Base-by-base conservation (phyloP, 1,140 invertebrate species). In the Tenebrio molitor region DNA sequence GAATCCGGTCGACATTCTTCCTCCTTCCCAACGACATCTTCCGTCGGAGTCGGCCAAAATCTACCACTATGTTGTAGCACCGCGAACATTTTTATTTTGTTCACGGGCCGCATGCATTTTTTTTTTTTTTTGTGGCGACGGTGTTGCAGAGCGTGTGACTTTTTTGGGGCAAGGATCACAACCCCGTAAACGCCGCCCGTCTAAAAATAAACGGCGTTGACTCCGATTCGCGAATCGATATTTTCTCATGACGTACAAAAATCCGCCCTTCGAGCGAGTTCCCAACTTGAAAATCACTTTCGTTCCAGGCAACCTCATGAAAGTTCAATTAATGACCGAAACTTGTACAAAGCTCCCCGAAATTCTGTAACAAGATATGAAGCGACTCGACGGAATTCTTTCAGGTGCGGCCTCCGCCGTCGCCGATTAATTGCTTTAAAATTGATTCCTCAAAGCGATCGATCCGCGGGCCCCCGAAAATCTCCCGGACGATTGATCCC, bases 251-350 rank as follows among this genome's bases (percentile, higher is more conserved):
- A 8, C 19, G 44, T 17, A 6, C 16, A 50, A 50, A 50, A 50
- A 50, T 7, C 44, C 7, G 17, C 16, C 44, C 17, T 21, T 8
- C 44, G 16, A 4, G 36, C 36, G 19, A 53, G 19, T 53, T 53
- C 21, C 7, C 21, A 58, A 58, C 50, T 58, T 58, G 21, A 58
- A 29, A 29, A 58, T 29, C 50, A 58, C 50, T 58, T 58, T 58
- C 21, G 12, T 58, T 58, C 29, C 16, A 12, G 15, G 21, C 50
- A 25, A 29, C 21, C 23, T 58, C 50, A 58, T 58, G 50, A 58
- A 58, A 58, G 50, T 58, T 58, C 50, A 58, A 58, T 58, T 58
- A 58, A 58, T 58, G 50, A 58, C n/a, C 29, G 23, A 58, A 58
- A 58, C 50, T 58, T 58, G 50, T 58, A 58, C 50, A 58, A 58